Percentiles rank a stretch among this genome's conserved stretches.
phyloP scores from a whole-genome alignment of 2,888 invertebrate species.

The Lasioglossum pauxillum region DNA sequence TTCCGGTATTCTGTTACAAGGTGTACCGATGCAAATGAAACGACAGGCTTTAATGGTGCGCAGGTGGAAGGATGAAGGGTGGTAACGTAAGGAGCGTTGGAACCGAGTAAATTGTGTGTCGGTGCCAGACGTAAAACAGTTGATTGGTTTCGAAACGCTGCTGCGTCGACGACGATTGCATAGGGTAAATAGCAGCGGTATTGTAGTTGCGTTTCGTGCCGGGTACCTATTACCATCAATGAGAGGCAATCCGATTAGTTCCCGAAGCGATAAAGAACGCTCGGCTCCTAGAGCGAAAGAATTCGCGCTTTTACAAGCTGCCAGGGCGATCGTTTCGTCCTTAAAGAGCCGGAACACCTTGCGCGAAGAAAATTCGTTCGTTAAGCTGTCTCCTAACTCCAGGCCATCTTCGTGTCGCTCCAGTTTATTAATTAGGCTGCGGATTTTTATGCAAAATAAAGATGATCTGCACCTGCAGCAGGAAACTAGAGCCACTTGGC shows the following conservation, averaged over 20 bases:
- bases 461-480: not conserved
- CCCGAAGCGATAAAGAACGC: slow-evolving; percentile 42
- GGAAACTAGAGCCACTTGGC: not conserved
- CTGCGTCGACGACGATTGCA: slow-evolving; percentile 38
- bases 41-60: slow-evolving; percentile 14
- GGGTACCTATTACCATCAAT: slow-evolving; percentile 32
- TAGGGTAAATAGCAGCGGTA: slow-evolving; percentile 11
- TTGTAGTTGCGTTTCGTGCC: slow-evolving; percentile 25
- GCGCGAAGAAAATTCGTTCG: not conserved
- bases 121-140: slow-evolving; percentile 72
- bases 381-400: not conserved
- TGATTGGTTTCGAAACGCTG: slow-evolving; percentile 70
- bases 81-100: slow-evolving; percentile 22
- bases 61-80: not conserved
- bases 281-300: slow-evolving; percentile 22
- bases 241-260: slow-evolving; percentile 51
- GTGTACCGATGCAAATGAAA: slow-evolving; percentile 53
- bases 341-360: not conserved
- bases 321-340: not conserved
- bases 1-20: slow-evolving; percentile 20
- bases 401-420: not conserved
- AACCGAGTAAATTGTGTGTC: slow-evolving; percentile 69
- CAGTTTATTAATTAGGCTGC: not conserved
- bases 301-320: slow-evolving; percentile 30
- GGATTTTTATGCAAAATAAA: not conserved